phyloP scores from a whole-genome alignment of 2,888 invertebrate genomes.

The Ectemnius cavifrons region DNA sequence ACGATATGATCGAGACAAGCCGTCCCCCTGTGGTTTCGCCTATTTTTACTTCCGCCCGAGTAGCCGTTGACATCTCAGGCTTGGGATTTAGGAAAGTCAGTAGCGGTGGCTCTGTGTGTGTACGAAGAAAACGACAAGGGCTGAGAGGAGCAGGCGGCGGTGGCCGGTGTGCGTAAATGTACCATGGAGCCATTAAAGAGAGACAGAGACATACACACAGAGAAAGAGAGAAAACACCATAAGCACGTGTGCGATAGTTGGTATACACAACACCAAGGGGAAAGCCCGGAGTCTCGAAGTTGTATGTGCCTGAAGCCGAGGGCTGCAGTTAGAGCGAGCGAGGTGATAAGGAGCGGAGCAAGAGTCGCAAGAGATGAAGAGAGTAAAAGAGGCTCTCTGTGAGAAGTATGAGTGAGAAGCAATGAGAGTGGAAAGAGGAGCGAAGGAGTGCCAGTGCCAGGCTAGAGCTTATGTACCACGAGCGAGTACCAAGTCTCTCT shows the following conservation, averaged over 20 bases:
- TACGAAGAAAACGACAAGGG: conserved; percentile 31
- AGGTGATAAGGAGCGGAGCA: conserved; percentile 21
- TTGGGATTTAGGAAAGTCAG: conserved; percentile 37
- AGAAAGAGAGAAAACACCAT: conserved; percentile 4
- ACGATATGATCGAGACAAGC: too few species aligned
- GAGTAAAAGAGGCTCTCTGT: not conserved
- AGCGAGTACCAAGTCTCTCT: conserved; percentile 44
- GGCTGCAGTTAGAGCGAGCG: too few species aligned
- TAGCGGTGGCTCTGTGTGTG: conserved; percentile 28
- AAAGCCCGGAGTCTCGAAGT: conserved; percentile 2
- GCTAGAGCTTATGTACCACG: conserved; percentile 38
- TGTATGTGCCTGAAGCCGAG: conserved; percentile 4
- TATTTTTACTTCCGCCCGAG: too few species aligned
- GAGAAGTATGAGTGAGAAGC: conserved; percentile 22
- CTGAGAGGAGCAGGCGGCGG: conserved; percentile 15
- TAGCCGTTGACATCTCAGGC: not conserved
- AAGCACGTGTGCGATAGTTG: conserved; percentile 6
- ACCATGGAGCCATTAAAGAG: conserved; percentile 16
- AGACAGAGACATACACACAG: conserved; percentile 30
- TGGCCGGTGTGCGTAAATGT: conserved; percentile 6
- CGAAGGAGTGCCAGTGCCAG: conserved; percentile 12
- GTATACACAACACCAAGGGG: not conserved
- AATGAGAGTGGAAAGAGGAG: not conserved
- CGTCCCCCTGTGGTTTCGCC: too few species aligned
- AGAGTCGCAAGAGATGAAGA: conserved; percentile 22